phyloP scores from a whole-genome alignment of 2,888 invertebrate species.

The Eilema depressum region DNA sequence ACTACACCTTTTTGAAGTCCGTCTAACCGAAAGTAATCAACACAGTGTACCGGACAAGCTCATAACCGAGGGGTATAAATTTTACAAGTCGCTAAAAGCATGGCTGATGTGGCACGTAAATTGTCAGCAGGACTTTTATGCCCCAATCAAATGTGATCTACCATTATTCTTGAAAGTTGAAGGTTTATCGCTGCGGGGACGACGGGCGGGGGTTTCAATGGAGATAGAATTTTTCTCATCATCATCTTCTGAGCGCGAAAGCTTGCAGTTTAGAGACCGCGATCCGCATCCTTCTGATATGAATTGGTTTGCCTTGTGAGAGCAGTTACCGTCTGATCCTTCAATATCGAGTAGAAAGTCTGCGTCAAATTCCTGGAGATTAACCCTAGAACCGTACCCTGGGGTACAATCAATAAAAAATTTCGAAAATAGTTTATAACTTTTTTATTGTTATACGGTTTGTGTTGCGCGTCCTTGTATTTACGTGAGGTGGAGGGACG shows the following conservation, averaged over 20 bases:
- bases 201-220: not conserved
- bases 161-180: conserved; percentile 40
- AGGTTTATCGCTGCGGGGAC: conserved; percentile 23
- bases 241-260: not conserved
- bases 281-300: too few species aligned
- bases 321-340: too few species aligned
- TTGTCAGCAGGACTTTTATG: conserved; percentile 54
- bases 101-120: conserved; percentile 50
- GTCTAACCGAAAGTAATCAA: conserved; percentile 57
- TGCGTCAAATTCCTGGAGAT: too few species aligned
- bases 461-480: too few species aligned
- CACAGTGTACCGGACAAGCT: conserved; percentile 50
- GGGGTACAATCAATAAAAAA: too few species aligned
- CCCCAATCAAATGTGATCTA: conserved; percentile 42
- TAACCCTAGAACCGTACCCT: too few species aligned
- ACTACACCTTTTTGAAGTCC: not conserved
- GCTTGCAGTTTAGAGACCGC: too few species aligned
- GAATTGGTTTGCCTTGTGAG: too few species aligned
- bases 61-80: conserved; percentile 62
- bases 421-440: too few species aligned
- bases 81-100: conserved; percentile 59
- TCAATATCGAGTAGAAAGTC: too few species aligned
- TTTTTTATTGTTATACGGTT: too few species aligned
- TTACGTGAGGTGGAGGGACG: too few species aligned
- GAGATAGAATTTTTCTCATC: not conserved